These are phyloP conservation scores for Bagarius yarrelli DNA, from an alignment of 2,113 vertebrate species.

Conservation along the genomic window DNA sequence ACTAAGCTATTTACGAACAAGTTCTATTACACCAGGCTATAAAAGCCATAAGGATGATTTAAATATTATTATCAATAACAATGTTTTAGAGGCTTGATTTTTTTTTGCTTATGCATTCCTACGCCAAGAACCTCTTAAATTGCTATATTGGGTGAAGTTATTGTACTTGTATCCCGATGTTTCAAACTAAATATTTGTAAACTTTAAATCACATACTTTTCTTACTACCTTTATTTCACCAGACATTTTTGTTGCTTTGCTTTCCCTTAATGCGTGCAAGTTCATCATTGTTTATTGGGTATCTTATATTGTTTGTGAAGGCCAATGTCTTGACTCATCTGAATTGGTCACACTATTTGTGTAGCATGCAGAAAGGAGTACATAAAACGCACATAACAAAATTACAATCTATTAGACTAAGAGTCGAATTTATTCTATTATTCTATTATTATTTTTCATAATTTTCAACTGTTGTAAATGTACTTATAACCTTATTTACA, in stretches of 20 bases:
- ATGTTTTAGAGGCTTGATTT: background rate
- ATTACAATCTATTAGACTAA: too few species aligned
- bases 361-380: background rate
- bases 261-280: too few species aligned
- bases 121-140: too few species aligned
- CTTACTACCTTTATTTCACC: too few species aligned
- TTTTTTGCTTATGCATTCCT: conserved; percentile 17
- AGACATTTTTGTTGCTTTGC: too few species aligned
- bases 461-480: too few species aligned
- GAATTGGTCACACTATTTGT: background rate
- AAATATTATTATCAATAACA: background rate
- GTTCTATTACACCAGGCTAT: conserved; percentile 13
- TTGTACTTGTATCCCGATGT: background rate
- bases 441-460: too few species aligned
- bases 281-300: background rate
- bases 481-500: too few species aligned
- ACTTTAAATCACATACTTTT: too few species aligned
- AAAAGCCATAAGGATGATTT: background rate
- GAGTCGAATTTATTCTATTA: too few species aligned
- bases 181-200: too few species aligned
- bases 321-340: background rate
- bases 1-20: background rate
- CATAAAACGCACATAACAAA: background rate
- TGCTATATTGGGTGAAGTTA: background rate
- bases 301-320: background rate